Base-by-base conservation (phyloP, 2,113 vertebrate genomes). In the Menidia beryllina region DNA sequence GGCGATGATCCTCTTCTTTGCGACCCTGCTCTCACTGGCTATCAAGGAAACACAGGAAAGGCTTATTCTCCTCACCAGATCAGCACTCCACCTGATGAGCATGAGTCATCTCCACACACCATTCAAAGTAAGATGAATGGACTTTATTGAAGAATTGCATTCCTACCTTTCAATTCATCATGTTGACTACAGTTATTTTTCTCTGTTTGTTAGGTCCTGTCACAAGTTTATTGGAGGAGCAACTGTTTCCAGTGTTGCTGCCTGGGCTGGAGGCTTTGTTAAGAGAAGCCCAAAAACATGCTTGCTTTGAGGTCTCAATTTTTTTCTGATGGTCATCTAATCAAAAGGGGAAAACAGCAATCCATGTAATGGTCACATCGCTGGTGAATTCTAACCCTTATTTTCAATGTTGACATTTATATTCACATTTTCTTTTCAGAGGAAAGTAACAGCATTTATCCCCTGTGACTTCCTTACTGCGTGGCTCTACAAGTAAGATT, bases 401-500 rank as follows among this genome's bases (percentile, higher is more conserved):
- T 50, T 27, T 21, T 64, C 7, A 64, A 27, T 39, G 27, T 4
- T 63, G 19, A 13, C n/a, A 39, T 8, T 66, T n/a, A 51, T 34
- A 34, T 10, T 34, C 30, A 34, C 5, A 34, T 54, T 26, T 62
- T 78, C 21, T 73, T 89, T 94, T 75, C 83, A 99, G 97, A 94
- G 90, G 45, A 95, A 92, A 89, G 91, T 82, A 72, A 96, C 94
- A 30, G 90, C 78, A 41, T 99, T 98, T 79, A 94, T 95, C 72
- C 94, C 95, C 21, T 94, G 93, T 53, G 96, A 97, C 89, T 98
- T 96, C 79, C 90, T 99, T 17, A 94, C 94, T 0, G 94, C 96
- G 83, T 99, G 96, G 96, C 86, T 99, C 23, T 98, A 97, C 93
- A 98, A 99, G 97, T 99, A 94, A 97, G 94, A 71, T 6, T 15